Evolutionary conservation across 2,888 invertebrate genomes (phyloP).

Genomic region (Drosophila koepferae): DNA sequence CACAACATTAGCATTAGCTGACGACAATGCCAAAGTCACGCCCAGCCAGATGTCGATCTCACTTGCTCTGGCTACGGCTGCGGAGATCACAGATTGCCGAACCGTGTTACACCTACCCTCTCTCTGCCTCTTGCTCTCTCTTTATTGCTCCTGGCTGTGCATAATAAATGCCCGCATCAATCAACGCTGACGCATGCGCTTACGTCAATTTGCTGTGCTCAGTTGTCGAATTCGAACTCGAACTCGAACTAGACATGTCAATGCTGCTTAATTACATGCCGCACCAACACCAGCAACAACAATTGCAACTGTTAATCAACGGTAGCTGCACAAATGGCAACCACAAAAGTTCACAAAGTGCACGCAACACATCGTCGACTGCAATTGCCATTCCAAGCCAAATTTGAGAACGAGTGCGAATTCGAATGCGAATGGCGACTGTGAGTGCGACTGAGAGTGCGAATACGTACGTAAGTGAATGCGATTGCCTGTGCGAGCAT

Average conservation of each 20-base stretch:
- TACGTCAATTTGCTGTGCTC: slow-evolving; percentile 69
- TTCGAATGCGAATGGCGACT: slow-evolving; percentile 46
- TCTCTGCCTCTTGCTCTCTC: neutral
- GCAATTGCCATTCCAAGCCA: slow-evolving; percentile 34
- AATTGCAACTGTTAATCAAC: slow-evolving; percentile 51
- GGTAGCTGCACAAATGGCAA: slow-evolving; percentile 44
- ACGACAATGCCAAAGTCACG: slow-evolving; percentile 73
- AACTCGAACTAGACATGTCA: slow-evolving; percentile 75
- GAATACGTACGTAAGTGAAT: slow-evolving; percentile 5
- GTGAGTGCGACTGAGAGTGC: slow-evolving; percentile 33
- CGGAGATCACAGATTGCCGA: slow-evolving; percentile 59
- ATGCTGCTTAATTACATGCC: slow-evolving; percentile 77
- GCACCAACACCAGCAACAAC: slow-evolving; percentile 40
- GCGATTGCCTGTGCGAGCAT: slow-evolving; percentile 21
- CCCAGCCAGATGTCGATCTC: slow-evolving; percentile 57
- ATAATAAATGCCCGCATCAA: slow-evolving; percentile 33
- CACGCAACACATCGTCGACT: slow-evolving; percentile 60
- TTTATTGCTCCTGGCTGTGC: neutral
- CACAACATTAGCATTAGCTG: slow-evolving; percentile 52
- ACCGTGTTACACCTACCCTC: slow-evolving; percentile 28
- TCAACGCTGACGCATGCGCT: slow-evolving; percentile 72
- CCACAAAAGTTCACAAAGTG: slow-evolving; percentile 69
- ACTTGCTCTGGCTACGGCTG: slow-evolving; percentile 21
- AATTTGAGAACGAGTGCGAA: slow-evolving; percentile 51
- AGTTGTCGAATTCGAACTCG: slow-evolving; percentile 69